Percentiles rank a stretch among this genome's conserved stretches.
Evolutionary conservation across 1,140 invertebrate species (phyloP).

Genomic region (Ruditapes philippinarum): DNA sequence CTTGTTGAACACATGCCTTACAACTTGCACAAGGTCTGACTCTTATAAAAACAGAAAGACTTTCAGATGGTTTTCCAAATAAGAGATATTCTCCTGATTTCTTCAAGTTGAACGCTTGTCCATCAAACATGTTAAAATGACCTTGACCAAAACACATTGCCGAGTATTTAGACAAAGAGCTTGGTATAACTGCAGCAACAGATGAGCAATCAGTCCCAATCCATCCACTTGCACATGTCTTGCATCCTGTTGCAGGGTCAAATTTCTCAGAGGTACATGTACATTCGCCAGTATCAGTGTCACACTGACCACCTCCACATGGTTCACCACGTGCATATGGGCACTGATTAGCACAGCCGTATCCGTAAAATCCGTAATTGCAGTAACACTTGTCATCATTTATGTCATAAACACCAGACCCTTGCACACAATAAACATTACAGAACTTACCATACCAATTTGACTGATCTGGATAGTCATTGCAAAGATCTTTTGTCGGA

Average conservation of each 20-base stretch:
- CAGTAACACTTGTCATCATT: constrained; percentile 60
- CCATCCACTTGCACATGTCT: constrained; percentile 61
- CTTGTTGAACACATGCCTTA: constrained; percentile 50
- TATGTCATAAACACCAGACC: constrained; percentile 39
- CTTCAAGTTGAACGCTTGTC: constrained; percentile 63
- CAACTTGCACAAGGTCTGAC: constrained; percentile 59
- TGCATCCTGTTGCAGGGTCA: constrained; percentile 52
- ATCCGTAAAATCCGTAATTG: constrained; percentile 66
- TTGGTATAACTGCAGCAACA: constrained; percentile 33
- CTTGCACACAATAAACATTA: constrained; percentile 64
- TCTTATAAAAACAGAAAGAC: constrained; percentile 20
- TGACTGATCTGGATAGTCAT: constrained; percentile 55
- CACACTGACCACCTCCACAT: constrained; percentile 65
- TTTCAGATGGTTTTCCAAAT: constrained; percentile 29
- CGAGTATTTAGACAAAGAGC: constrained; percentile 3
- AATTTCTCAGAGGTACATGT: constrained; percentile 65
- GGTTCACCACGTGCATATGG: constrained; percentile 26
- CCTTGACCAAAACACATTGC: constrained; percentile 67
- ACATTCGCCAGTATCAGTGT: constrained; percentile 56
- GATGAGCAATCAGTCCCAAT: constrained; percentile 66
- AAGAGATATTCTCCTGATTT: constrained; percentile 68
- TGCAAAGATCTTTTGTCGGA: constrained; percentile 58
- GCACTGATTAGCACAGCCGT: constrained; percentile 62
- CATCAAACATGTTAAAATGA: constrained; percentile 71
- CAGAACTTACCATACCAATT: constrained; percentile 63